Evolutionary conservation across 30 jellyfish, hydroid and myxozoan species (phyloP).

Genomic region (Cassiopea andromeda): DNA sequence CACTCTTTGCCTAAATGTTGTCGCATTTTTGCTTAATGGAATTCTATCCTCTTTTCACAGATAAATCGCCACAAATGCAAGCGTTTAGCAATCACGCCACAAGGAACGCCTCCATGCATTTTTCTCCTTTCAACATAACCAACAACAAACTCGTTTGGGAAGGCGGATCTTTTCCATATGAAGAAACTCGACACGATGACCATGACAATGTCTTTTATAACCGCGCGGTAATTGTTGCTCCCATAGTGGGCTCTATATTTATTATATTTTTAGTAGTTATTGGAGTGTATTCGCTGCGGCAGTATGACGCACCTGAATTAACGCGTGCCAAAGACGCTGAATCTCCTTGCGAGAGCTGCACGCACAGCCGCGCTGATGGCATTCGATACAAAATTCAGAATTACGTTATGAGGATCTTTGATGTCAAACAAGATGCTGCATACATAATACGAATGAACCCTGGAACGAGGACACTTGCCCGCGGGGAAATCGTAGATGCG

Average conservation of each 20-base stretch:
- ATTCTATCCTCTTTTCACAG: neutral
- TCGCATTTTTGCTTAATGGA: too few species aligned
- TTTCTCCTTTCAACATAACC: slow-evolving; percentile 29
- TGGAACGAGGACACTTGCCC: slow-evolving; percentile 47
- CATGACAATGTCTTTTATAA: slow-evolving; percentile 32
- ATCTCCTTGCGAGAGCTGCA: slow-evolving; percentile 44
- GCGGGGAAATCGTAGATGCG: slow-evolving; percentile 15
- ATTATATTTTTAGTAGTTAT: slow-evolving; percentile 25
- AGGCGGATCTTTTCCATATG: slow-evolving; percentile 78
- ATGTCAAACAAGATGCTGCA: slow-evolving; percentile 66
- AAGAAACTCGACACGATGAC: slow-evolving; percentile 16
- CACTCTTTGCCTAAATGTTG: neutral
- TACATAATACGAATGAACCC: slow-evolving; percentile 59
- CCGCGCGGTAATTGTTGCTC: slow-evolving; percentile 76
- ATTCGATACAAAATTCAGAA: slow-evolving; percentile 44
- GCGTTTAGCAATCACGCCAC: neutral
- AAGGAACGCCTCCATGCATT: neutral
- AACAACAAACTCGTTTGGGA: slow-evolving; percentile 60
- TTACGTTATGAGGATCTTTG: slow-evolving; percentile 68
- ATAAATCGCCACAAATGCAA: neutral
- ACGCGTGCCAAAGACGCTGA: slow-evolving; percentile 64
- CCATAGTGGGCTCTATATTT: slow-evolving; percentile 67
- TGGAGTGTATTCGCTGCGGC: slow-evolving; percentile 71
- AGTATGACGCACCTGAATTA: slow-evolving; percentile 54
- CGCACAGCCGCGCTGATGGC: slow-evolving; percentile 45